Evolutionary conservation across 2,797 vertebrate genomes (phyloP).

Genomic region (Oryzias sinensis): DNA sequence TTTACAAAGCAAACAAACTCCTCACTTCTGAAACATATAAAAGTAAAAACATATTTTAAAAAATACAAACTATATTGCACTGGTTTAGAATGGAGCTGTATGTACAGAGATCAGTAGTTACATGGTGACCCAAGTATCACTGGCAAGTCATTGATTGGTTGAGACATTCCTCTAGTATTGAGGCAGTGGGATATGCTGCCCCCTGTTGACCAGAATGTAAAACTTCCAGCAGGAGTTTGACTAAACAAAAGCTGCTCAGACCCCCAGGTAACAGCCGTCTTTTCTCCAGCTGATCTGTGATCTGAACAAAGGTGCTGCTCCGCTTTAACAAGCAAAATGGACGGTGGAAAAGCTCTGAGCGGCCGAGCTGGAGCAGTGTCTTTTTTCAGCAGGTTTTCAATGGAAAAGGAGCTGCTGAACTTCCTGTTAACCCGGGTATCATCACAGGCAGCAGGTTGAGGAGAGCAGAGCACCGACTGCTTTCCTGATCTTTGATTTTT

Average conservation of each 20-base stretch:
- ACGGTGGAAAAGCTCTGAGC: conserved; percentile 20
- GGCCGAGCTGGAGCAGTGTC: conserved; percentile 19
- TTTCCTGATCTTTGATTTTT: not conserved
- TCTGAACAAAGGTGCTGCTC: conserved; percentile 17
- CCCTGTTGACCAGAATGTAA: conserved; percentile 27
- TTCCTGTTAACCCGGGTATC: conserved; percentile 41
- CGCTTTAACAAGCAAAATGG: not conserved
- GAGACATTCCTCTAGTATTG: too few relatives aligned
- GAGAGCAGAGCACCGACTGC: not conserved
- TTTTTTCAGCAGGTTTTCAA: conserved; percentile 71
- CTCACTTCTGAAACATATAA: too few relatives aligned
- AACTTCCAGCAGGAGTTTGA: conserved; percentile 7
- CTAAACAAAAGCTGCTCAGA: conserved; percentile 14
- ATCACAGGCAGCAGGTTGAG: conserved; percentile 15
- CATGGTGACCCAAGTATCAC: too few relatives aligned
- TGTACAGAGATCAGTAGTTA: too few relatives aligned
- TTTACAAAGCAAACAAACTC: too few relatives aligned
- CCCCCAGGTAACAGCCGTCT: conserved; percentile 34
- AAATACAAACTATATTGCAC: too few relatives aligned
- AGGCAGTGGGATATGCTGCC: conserved; percentile 25
- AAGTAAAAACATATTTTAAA: too few relatives aligned
- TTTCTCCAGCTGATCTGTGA: not conserved
- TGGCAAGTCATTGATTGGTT: too few relatives aligned
- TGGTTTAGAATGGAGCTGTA: too few relatives aligned
- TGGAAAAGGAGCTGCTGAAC: conserved; percentile 74